Evolutionary conservation across 2,797 vertebrate species (phyloP), one percentile per base, ranked within the genome.

Genomic region (Ctenosaura bakeri): DNA sequence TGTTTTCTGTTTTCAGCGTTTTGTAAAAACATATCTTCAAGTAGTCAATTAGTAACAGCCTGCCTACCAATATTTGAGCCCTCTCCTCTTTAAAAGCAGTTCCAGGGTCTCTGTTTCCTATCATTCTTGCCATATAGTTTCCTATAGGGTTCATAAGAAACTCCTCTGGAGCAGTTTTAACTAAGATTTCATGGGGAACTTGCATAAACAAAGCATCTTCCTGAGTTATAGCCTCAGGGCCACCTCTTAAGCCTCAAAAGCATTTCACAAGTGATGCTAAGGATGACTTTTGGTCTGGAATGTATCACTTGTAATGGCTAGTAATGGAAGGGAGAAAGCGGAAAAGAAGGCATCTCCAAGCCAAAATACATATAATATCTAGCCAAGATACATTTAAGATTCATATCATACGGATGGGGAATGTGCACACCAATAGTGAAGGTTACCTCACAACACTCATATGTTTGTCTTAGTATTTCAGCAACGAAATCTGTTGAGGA

Each of bases 91-190:
- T 66, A 66, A 66, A 66, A 26, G 64, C 26, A 66, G 64, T 66
- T 66, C 32, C 66, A 13, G 66, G 66, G 29, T 32, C 66, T 10
- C 66, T 26, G 29, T 10, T 69, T 29, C 66, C 10, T 69, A 10
- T 69, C 10, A 13, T 69, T 69, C 64, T 32, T 62, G 9, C 26
- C 77, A 22, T 46, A 16, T n/a, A 71, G 77, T 59, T 84, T n/a
- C 14, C 42, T 78, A 32, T 29, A 74, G 62, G 76, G 62, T 24
- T 69, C 2, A 56, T 26, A n/a, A 50, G 59, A 64, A 54, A 12
- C 35, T 90, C 52, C 24, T 62, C 66, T 74, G 77, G 38, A 32
- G 18, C 54, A 82, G 8, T 82, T 69, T 86, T 86, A 90, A 86
- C 22, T 29, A 35, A 29, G 10, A 82, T 76, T 82, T 74, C 78